These are phyloP conservation scores for Xiphias gladius DNA, from an alignment of 2,113 vertebrate species.

Conservation along the genomic window DNA sequence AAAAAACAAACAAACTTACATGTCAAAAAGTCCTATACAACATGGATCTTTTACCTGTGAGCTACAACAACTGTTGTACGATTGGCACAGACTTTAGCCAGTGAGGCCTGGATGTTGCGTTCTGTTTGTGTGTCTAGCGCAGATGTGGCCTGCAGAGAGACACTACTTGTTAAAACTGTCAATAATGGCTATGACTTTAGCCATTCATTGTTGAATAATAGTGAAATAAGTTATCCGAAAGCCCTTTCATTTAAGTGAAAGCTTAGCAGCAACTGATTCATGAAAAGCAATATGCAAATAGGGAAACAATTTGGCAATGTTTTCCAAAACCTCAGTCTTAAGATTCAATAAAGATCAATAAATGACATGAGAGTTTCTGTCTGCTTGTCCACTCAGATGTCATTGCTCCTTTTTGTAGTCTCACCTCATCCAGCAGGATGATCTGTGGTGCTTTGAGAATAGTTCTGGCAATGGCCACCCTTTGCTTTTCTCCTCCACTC, in stretches of 20 bases:
- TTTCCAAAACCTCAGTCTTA: no score
- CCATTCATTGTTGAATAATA: not conserved
- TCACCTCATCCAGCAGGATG: slow-evolving; percentile 95
- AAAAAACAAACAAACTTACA: not conserved
- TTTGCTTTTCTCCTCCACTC: slow-evolving; percentile 97
- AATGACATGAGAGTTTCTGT: not conserved
- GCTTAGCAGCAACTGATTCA: not conserved
- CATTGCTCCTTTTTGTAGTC: no score
- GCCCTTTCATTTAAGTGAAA: not conserved
- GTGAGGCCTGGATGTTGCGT: slow-evolving; percentile 94
- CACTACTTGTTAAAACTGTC: not conserved
- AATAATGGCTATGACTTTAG: not conserved
- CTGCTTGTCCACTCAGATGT: not conserved
- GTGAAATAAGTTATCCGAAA: not conserved
- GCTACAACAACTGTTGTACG: slow-evolving; percentile 94
- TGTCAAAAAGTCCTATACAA: not conserved
- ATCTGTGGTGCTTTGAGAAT: slow-evolving; percentile 95
- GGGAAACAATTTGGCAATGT: not conserved
- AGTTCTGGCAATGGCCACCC: slow-evolving; percentile 95
- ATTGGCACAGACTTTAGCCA: slow-evolving; percentile 91
- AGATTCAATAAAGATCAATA: no score
- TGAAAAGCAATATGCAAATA: no score
- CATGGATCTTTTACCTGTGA: slow-evolving; percentile 87
- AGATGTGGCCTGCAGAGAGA: slow-evolving; percentile 89
- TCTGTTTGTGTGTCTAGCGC: slow-evolving; percentile 95